phyloP scores from a whole-genome alignment of 2,113 vertebrate genomes.

The Rhineura floridana region DNA sequence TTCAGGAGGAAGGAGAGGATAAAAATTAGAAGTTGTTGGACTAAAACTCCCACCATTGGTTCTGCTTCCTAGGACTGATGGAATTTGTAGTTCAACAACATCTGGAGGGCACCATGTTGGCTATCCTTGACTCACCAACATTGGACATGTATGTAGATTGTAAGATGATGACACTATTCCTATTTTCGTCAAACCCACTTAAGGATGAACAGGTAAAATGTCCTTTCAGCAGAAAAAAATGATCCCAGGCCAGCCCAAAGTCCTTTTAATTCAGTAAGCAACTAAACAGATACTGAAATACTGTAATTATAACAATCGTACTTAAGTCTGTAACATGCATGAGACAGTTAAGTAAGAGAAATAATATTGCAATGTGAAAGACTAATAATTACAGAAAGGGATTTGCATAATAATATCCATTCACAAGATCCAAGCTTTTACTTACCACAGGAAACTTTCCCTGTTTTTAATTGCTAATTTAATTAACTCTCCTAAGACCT shows the following conservation, averaged over 20 bases:
- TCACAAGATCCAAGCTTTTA: not conserved
- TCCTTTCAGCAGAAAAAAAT: not conserved
- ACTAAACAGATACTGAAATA: not conserved
- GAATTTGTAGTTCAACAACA: too few species aligned
- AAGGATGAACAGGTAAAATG: not conserved
- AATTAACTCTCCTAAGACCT: conserved; percentile 5
- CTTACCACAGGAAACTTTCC: not conserved
- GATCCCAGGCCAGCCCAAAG: not conserved
- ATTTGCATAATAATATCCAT: not conserved
- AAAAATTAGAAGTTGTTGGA: too few species aligned
- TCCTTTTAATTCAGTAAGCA: not conserved
- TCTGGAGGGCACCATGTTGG: too few species aligned
- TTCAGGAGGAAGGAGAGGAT: too few species aligned
- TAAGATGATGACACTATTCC: not conserved
- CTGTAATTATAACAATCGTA: not conserved
- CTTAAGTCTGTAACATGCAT: not conserved
- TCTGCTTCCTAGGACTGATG: too few species aligned
- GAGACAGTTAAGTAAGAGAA: not conserved
- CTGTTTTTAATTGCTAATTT: conserved; percentile 19
- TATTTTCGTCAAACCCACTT: not conserved
- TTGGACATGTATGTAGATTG: not conserved
- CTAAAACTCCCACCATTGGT: too few species aligned
- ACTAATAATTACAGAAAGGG: not conserved
- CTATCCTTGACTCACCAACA: too few species aligned
- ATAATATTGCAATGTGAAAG: not conserved